Conservation (phyloP, 2,797 vertebrate genomes). For the Macropodus opercularis region DNA sequence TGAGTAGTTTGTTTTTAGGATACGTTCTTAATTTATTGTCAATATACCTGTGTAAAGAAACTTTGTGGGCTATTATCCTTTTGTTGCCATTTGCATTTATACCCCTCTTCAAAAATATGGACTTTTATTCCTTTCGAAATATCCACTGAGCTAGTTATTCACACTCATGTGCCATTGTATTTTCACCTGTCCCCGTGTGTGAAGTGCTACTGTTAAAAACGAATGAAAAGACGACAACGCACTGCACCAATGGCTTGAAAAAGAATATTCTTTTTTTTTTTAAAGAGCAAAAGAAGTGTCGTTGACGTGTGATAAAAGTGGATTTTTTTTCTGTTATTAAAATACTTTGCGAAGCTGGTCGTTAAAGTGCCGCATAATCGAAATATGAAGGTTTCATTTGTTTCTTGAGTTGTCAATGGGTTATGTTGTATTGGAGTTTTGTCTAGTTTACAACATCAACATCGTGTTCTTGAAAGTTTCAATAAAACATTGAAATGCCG, state of each 20-base stretch:
- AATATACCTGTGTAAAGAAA: constrained; percentile 93
- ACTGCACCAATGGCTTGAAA: constrained; percentile 85
- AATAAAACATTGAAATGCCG: constrained; percentile 93
- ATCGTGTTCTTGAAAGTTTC: constrained; percentile 91
- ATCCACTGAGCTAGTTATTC: constrained; percentile 75
- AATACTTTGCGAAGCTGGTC: constrained; percentile 77
- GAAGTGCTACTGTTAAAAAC: constrained; percentile 80
- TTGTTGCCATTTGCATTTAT: constrained; percentile 85
- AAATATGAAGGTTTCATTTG: constrained; percentile 89
- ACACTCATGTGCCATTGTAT: constrained; percentile 83
- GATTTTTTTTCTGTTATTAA: constrained; percentile 75
- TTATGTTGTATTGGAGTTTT: constrained; percentile 82
- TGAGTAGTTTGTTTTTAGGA: constrained; percentile 92
- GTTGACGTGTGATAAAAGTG: constrained; percentile 74
- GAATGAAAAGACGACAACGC: constrained; percentile 76
- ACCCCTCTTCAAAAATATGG: constrained; percentile 69
- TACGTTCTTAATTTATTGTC: constrained; percentile 99
- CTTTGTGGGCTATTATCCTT: constrained; percentile 82
- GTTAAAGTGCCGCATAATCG: constrained; percentile 85
- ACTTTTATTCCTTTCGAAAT: constrained; percentile 63
- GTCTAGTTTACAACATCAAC: constrained; percentile 84
- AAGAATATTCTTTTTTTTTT: constrained; percentile 13
- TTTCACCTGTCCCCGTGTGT: constrained; percentile 80
- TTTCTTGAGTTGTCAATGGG: constrained; percentile 88
- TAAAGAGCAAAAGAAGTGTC: constrained; percentile 55